Conservation (phyloP, 2,113 vertebrate species). For the Thalassoma bifasciatum region DNA sequence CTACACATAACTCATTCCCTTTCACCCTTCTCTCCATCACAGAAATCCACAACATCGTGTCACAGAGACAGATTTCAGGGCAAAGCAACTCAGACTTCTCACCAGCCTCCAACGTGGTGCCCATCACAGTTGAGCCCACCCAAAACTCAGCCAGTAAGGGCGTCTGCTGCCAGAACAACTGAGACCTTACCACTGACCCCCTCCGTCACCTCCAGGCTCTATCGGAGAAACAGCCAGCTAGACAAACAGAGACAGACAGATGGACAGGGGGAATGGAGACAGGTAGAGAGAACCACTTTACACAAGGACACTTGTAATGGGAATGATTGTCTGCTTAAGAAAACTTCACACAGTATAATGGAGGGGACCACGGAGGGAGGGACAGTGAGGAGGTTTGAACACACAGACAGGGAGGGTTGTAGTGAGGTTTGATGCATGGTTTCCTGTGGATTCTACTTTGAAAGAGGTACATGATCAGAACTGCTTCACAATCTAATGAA, state of each 20-base stretch:
- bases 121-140: conserved; percentile 90
- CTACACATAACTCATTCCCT: conserved; percentile 38
- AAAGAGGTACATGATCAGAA: conserved; percentile 52
- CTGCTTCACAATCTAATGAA: conserved; percentile 45
- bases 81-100: conserved; percentile 83
- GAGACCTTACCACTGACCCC: conserved; percentile 62
- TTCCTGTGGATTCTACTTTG: conserved; percentile 44
- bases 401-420: background rate
- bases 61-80: conserved; percentile 88
- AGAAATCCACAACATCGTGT: conserved; percentile 92
- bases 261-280: conserved; percentile 33
- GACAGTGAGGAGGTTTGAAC: conserved; percentile 25
- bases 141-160: conserved; percentile 83
- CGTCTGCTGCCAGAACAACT: conserved; percentile 91
- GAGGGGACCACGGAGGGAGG: conserved; percentile 7
- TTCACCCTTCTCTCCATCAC: conserved; percentile 44
- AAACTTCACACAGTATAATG: background rate
- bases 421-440: conserved; percentile 17
- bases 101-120: conserved; percentile 86
- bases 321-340: conserved; percentile 45
- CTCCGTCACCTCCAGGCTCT: conserved; percentile 55
- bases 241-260: conserved; percentile 45
- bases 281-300: conserved; percentile 45
- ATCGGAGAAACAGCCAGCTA: conserved; percentile 44
- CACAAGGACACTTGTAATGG: conserved; percentile 24